Conservation (phyloP, 2,797 vertebrate species). For the Paratrypauchen microcephalus region DNA sequence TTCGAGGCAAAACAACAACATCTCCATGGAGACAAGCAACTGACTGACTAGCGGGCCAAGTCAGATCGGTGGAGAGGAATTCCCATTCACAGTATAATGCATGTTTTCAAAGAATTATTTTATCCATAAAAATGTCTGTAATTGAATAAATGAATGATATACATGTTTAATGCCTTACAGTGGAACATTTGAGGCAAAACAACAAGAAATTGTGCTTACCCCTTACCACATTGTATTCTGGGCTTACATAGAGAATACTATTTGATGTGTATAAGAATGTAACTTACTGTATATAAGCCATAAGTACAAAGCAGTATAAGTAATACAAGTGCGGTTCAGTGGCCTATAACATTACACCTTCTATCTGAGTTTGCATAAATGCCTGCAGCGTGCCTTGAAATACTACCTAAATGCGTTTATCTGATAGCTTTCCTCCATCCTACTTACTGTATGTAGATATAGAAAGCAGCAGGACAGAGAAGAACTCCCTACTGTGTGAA, state of each 20-base stretch:
- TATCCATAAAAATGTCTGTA: no score
- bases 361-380: background rate
- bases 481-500: constrained; percentile 8
- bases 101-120: no score
- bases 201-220: no score
- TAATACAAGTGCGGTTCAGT: background rate
- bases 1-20: no score
- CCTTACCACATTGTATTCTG: no score
- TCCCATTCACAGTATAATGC: no score
- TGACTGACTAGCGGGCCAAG: no score
- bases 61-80: no score
- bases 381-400: background rate
- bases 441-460: constrained; percentile 13
- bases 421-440: constrained; percentile 15
- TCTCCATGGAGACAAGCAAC: no score
- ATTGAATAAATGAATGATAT: background rate
- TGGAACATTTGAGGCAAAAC: no score
- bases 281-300: background rate
- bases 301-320: background rate
- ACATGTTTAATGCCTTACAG: background rate
- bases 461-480: constrained; percentile 9
- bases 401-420: background rate
- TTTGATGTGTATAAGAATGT: background rate
- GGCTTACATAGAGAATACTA: background rate
- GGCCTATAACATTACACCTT: constrained; percentile 1